phyloP scores from a whole-genome alignment of 2,113 vertebrate species.

The Pelecanus crispus region DNA sequence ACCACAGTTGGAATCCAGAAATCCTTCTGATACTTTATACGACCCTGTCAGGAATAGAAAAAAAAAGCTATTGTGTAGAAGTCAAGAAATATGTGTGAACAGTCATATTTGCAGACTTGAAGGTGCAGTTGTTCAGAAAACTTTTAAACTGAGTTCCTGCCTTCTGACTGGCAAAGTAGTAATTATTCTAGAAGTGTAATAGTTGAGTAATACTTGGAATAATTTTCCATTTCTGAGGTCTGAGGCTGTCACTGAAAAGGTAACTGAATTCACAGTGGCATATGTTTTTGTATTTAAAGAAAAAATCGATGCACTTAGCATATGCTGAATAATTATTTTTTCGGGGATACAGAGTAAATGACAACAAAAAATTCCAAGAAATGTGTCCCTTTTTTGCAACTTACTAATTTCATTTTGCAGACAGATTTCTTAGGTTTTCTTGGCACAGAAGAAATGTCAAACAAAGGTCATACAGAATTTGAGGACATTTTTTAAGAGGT shows the following conservation, averaged over 20 bases:
- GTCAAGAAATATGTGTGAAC: not conserved
- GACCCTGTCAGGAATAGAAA: not conserved
- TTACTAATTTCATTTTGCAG: not conserved
- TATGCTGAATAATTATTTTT: not conserved
- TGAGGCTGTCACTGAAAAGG: not conserved
- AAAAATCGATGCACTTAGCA: not conserved
- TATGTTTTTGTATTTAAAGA: not conserved
- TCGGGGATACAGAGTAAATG: not conserved
- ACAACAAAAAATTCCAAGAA: not conserved
- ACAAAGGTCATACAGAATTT: not conserved
- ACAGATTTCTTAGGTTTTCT: not conserved
- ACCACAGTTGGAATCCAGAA: not conserved
- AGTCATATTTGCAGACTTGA: not conserved
- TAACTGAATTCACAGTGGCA: not conserved
- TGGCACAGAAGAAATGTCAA: not conserved
- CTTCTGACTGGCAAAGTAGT: not conserved
- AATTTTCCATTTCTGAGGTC: not conserved
- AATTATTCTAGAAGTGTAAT: not conserved
- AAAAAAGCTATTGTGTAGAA: not conserved
- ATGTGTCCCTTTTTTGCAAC: not conserved
- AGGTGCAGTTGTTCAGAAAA: not conserved
- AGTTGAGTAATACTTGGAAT: not conserved
- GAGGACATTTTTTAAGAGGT: not conserved
- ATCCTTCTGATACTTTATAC: not conserved
- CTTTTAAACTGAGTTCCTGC: not conserved